Conservation (phyloP, 2,113 vertebrate species). For the Paratilapia polleni region DNA sequence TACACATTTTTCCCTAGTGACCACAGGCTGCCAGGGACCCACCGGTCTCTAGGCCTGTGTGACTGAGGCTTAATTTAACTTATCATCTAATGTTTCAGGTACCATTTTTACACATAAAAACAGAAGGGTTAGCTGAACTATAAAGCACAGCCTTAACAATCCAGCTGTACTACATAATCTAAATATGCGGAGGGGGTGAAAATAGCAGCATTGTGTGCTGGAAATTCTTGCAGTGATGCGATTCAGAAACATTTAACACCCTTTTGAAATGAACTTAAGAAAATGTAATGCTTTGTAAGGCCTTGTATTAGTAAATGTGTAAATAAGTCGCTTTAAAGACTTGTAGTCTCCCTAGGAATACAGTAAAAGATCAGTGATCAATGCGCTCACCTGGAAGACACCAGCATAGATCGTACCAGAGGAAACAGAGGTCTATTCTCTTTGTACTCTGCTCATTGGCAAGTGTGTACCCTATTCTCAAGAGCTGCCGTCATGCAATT, state of each 20-base stretch:
- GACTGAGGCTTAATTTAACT: neutral
- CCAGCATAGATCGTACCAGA: conserved; percentile 18
- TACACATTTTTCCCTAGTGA: neutral
- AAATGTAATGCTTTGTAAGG: neutral
- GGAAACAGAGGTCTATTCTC: conserved; percentile 36
- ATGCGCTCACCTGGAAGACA: conserved; percentile 20
- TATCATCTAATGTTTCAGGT: neutral
- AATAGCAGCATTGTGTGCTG: neutral
- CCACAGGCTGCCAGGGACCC: neutral
- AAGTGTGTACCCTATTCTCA: conserved; percentile 27
- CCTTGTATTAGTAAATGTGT: neutral
- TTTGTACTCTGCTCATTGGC: conserved; percentile 19
- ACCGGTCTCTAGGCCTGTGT: neutral
- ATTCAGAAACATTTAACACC: neutral
- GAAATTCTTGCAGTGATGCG: neutral
- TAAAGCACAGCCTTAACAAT: neutral
- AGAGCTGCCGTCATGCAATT: conserved; percentile 41
- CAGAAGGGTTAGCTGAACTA: neutral
- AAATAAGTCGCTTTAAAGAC: neutral
- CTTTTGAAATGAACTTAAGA: neutral
- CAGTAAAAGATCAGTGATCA: conserved; percentile 26
- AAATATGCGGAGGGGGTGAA: neutral
- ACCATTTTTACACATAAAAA: neutral
- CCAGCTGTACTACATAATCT: neutral
- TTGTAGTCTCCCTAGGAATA: neutral